Evolutionary conservation across 2,797 vertebrate species (phyloP), one percentile per base, ranked within the genome.

Genomic region (Scarus forsteni): DNA sequence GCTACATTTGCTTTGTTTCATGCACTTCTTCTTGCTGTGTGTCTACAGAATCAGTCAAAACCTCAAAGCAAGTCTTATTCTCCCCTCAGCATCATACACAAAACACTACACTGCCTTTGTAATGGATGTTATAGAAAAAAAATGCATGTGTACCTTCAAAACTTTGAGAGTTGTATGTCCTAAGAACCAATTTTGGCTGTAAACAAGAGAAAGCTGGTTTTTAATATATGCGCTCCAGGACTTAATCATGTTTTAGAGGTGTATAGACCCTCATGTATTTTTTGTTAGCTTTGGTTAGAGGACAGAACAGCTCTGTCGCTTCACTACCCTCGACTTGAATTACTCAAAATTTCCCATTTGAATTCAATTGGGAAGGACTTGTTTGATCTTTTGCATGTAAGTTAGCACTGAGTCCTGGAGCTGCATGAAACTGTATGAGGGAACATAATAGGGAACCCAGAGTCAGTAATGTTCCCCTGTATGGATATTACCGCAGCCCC

Each of bases 321-420:
- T 86, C 86, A 89, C 86, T 88, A 78, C 89, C 90, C 84, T 75
- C 86, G 77, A 71, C 93, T 91, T 90, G 90, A 94, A 92, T 93
- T 91, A 91, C 88, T 87, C 53, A 39, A 83, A 91, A 92, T 44
- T 85, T 81, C 75, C 67, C 91, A 93, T 91, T 92, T 90, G 88
- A 92, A 94, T 93, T 94, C 86, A 94, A 94, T 94, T 92, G 83
- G 89, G 81, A 93, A 92, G 92, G 78, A 88, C 86, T 92, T 93
- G 92, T 95, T 95, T 94, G 94, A 94, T 94, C 93, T 94, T 89
- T 88, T 90, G 84, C 92, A 90, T 90, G 89, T 91, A 84, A 92
- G 90, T 91, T 88, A 58, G 84, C 72, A 82, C 79, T 75, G 80
- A 87, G 85, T 92, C 90, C 90, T 70, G 52, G 74, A 94, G 93